These are phyloP conservation scores for Ennomos quercinarius DNA, from an alignment of 2,888 invertebrate genomes.

Conservation along the genomic window DNA sequence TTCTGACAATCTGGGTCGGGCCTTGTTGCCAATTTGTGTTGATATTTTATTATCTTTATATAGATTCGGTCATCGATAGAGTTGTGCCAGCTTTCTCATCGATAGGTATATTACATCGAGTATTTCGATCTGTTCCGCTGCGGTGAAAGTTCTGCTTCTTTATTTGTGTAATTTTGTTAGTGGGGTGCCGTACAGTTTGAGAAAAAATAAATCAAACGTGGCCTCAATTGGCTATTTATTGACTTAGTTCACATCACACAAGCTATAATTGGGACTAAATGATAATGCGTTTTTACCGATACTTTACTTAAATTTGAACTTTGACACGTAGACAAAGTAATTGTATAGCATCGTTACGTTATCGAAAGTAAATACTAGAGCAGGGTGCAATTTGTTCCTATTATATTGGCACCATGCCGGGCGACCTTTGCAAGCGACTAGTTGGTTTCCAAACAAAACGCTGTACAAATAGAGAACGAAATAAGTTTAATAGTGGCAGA, in stretches of 20 bases:
- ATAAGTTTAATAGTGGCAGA: slow-evolving; percentile 29
- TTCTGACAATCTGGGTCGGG: neutral
- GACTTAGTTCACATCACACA: slow-evolving; percentile 2
- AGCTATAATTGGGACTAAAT: neutral
- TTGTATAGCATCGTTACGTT: too few relatives aligned
- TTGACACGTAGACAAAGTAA: too few relatives aligned
- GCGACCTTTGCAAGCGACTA: slow-evolving; percentile 50
- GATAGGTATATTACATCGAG: slow-evolving; percentile 24
- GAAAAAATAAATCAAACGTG: slow-evolving; percentile 16
- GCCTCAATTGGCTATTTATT: slow-evolving; percentile 14
- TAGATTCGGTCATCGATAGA: slow-evolving; percentile 30
- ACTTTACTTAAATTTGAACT: too few relatives aligned
- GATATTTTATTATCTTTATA: slow-evolving; percentile 14
- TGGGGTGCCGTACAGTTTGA: slow-evolving; percentile 25
- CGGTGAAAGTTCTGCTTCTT: slow-evolving; percentile 39
- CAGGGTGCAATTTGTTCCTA: slow-evolving; percentile 19
- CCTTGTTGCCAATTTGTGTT: slow-evolving; percentile 1
- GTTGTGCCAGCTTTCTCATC: slow-evolving; percentile 38
- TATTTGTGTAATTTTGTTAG: slow-evolving; percentile 40
- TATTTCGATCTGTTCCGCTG: slow-evolving; percentile 15
- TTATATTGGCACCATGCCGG: slow-evolving; percentile 15
- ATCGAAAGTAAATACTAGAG: neutral
- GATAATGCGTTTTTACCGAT: too few relatives aligned
- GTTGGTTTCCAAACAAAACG: slow-evolving; percentile 52
- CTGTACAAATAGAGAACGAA: slow-evolving; percentile 43